Conservation (phyloP, 2,797 vertebrate genomes). For the Masticophis lateralis region DNA sequence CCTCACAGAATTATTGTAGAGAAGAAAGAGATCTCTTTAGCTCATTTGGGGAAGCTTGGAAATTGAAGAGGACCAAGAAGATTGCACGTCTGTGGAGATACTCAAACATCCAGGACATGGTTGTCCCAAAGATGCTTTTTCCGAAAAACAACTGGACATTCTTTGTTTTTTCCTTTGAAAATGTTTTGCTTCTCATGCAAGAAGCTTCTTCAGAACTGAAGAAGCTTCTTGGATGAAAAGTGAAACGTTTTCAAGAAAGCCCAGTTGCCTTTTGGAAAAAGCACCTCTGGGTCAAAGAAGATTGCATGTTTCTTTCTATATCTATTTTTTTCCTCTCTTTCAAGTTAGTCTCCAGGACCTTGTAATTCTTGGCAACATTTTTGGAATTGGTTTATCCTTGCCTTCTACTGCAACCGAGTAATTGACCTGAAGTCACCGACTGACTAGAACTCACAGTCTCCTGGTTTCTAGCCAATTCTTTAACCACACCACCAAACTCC, state of each 20-base stretch:
- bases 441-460: background rate
- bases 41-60: no score
- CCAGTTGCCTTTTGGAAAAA: background rate
- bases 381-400: background rate
- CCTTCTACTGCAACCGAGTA: background rate
- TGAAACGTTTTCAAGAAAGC: background rate
- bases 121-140: no score
- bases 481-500: background rate
- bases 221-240: background rate
- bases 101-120: no score
- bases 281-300: background rate
- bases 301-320: background rate
- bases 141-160: no score
- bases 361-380: background rate
- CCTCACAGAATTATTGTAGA: no score
- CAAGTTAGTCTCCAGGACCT: background rate
- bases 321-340: background rate
- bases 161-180: no score
- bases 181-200: no score
- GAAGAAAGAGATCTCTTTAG: no score
- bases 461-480: background rate
- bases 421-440: background rate
- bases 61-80: no score
- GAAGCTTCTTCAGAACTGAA: background rate
- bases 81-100: no score